These are phyloP conservation scores for Drosophila mayri DNA, from an alignment of 1,140 invertebrate species.

Conservation along the genomic window DNA sequence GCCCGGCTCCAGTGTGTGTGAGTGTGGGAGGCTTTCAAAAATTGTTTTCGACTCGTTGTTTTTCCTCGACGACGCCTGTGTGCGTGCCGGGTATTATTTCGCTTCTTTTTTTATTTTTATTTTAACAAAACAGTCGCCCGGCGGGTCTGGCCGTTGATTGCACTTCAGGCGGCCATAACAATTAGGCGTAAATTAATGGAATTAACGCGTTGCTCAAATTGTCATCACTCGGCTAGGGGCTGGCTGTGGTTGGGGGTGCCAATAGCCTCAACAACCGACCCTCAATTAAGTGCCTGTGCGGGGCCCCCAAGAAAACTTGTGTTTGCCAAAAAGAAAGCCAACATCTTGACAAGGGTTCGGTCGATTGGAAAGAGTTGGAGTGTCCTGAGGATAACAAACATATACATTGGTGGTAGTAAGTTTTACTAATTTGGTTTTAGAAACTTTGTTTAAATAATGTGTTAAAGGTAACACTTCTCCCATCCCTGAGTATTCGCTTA, in stretches of 20 bases:
- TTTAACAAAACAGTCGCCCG: constrained; percentile 45
- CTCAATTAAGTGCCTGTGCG: constrained; percentile 24
- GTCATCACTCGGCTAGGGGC: constrained; percentile 42
- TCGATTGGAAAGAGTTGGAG: constrained; percentile 16
- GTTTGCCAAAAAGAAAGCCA: constrained; percentile 1
- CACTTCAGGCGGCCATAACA: constrained; percentile 77
- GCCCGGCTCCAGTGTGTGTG: neutral
- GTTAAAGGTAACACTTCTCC: neutral
- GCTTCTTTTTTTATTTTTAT: constrained; percentile 6
- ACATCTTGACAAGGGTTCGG: constrained; percentile 6
- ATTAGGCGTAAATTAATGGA: constrained; percentile 79
- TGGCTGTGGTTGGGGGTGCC: neutral
- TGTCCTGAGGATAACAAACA: neutral
- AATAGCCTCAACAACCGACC: constrained; percentile 1
- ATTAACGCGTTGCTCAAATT: constrained; percentile 75
- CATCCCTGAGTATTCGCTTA: neutral
- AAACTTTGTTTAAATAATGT: too few species aligned
- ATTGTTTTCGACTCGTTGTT: constrained; percentile 34
- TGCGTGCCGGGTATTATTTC: constrained; percentile 33
- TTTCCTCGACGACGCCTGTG: constrained; percentile 17
- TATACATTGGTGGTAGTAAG: too few species aligned
- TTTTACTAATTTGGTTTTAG: too few species aligned
- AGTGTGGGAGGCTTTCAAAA: constrained; percentile 32
- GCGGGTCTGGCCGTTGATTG: constrained; percentile 60
- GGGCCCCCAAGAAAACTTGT: neutral